Conservation (phyloP, 2,888 invertebrate species). For the Prosopocoilus inquinatus region DNA sequence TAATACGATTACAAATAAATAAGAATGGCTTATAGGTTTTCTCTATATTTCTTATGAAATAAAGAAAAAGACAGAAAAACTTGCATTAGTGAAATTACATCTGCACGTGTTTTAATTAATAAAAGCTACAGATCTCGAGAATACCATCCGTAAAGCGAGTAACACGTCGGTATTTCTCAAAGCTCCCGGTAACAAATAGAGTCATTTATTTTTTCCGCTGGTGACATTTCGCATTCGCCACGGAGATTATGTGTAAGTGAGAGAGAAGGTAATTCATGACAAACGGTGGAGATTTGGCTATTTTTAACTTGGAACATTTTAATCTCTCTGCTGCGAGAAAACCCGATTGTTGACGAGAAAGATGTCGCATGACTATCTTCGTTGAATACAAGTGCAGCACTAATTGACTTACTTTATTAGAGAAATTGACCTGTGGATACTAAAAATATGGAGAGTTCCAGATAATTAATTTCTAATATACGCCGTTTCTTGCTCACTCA, state of each 20-base stretch:
- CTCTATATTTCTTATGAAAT: neutral
- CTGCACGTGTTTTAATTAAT: neutral
- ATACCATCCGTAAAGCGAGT: too few species aligned
- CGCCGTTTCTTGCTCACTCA: too few species aligned
- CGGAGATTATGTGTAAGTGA: neutral
- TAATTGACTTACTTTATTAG: too few species aligned
- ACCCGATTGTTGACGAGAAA: neutral
- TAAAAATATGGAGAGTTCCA: too few species aligned
- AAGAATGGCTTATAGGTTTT: too few species aligned
- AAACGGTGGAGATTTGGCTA: constrained; percentile 13
- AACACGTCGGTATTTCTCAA: neutral
- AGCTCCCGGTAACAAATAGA: neutral
- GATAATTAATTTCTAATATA: too few species aligned
- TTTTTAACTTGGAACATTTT: constrained; percentile 14
- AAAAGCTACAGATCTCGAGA: too few species aligned
- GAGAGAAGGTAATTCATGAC: constrained; percentile 7
- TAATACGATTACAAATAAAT: too few species aligned
- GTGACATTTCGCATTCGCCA: constrained; percentile 2
- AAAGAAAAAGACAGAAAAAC: neutral
- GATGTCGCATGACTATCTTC: too few species aligned
- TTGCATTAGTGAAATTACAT: neutral
- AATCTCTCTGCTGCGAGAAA: constrained; percentile 8
- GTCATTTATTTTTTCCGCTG: neutral
- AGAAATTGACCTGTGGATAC: too few species aligned
- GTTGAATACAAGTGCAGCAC: too few species aligned